phyloP scores from a whole-genome alignment of 2,888 invertebrate genomes.

The Romanomermis culicivorax region DNA sequence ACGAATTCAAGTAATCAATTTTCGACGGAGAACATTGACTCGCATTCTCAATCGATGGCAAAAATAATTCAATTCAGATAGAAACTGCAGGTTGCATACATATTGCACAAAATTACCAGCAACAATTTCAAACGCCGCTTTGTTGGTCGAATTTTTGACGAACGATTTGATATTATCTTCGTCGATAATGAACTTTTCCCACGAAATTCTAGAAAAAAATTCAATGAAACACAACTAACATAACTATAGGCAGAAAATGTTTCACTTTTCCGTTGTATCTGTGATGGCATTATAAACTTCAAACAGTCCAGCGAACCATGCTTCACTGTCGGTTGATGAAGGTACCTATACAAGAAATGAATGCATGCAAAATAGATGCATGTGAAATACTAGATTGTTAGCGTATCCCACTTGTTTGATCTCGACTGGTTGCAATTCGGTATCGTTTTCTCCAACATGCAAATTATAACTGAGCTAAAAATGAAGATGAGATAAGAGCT shows the following conservation, averaged over 20 bases:
- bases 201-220: slow-evolving; percentile 4
- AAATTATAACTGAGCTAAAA: too few species aligned
- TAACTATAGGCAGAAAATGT: background rate
- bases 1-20: too few species aligned
- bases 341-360: slow-evolving; percentile 7
- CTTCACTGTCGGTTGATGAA: background rate
- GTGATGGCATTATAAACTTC: slow-evolving; percentile 11
- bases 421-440: slow-evolving; percentile 1
- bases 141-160: background rate
- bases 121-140: slow-evolving; percentile 4
- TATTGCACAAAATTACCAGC: too few species aligned
- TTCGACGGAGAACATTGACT: too few species aligned
- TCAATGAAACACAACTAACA: too few species aligned
- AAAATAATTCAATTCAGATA: too few species aligned
- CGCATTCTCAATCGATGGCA: too few species aligned
- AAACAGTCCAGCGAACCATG: slow-evolving; percentile 18
- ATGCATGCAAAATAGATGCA: background rate
- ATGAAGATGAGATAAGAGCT: too few species aligned
- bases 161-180: slow-evolving; percentile 7
- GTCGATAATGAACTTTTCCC: slow-evolving; percentile 12
- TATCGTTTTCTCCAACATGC: slow-evolving; percentile 12
- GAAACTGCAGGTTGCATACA: too few species aligned
- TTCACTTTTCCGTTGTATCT: slow-evolving; percentile 9
- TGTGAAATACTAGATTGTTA: too few species aligned
- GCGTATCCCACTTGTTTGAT: background rate